A percentile compares a stretch with the other conserved stretches of the same genome.
phyloP scores from a whole-genome alignment of 2,113 vertebrate genomes.

The Rattus rattus region DNA sequence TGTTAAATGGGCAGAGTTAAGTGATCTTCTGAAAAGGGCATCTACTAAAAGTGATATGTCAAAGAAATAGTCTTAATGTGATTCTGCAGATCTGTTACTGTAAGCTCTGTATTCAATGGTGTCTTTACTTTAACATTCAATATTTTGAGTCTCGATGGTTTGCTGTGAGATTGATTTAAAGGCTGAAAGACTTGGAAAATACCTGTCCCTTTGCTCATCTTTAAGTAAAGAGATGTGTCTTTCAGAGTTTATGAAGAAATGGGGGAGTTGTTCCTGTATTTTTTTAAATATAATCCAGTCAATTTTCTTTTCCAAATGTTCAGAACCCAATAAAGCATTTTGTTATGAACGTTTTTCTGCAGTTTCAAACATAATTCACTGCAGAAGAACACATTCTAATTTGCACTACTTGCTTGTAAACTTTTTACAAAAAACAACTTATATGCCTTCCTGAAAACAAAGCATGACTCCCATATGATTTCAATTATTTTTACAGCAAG shows the following conservation, averaged over 20 bases:
- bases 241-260: conserved; percentile 82
- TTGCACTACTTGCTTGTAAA: conserved; percentile 76
- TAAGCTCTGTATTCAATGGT: conserved; percentile 55
- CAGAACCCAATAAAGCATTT: conserved; percentile 76
- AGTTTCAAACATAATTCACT: conserved; percentile 84
- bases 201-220: conserved; percentile 74
- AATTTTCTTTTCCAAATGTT: conserved; percentile 78
- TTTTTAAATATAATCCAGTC: conserved; percentile 80
- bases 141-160: conserved; percentile 76
- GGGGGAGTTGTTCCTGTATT: conserved; percentile 76
- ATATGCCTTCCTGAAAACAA: conserved; percentile 80
- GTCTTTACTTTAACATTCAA: conserved; percentile 74
- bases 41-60: conserved; percentile 62
- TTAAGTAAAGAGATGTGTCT: conserved; percentile 79
- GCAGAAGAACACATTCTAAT: conserved; percentile 79
- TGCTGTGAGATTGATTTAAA: conserved; percentile 80
- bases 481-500: conserved; percentile 79
- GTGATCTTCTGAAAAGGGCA: conserved; percentile 80
- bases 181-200: conserved; percentile 74
- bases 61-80: conserved; percentile 71
- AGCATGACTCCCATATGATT: conserved; percentile 75
- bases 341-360: conserved; percentile 77
- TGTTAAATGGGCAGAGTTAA: conserved; percentile 85
- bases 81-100: conserved; percentile 52
- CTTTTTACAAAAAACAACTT: conserved; percentile 76